Conservation (phyloP, 2,888 invertebrate species). For the Agonopterix alstromeriana region DNA sequence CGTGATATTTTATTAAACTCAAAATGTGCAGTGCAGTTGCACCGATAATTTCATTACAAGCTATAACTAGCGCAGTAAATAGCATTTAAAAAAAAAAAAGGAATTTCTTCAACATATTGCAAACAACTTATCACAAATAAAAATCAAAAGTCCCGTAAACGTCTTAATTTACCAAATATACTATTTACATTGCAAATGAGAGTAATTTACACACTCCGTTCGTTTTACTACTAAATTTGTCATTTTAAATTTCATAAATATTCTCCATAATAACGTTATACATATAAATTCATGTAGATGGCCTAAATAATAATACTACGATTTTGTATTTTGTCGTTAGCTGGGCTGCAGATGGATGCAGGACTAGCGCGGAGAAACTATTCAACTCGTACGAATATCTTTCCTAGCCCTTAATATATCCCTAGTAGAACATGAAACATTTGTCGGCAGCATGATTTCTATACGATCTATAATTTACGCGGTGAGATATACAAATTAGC, state of each 20-base stretch:
- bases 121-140: conserved; percentile 59
- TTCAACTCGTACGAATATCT: conserved; percentile 23
- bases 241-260: conserved; percentile 57
- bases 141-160: conserved; percentile 34
- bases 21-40: conserved; percentile 13
- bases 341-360: conserved; percentile 14
- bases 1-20: conserved; percentile 10
- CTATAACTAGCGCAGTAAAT: conserved; percentile 48
- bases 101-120: conserved; percentile 51
- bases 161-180: conserved; percentile 50
- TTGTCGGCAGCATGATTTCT: conserved; percentile 45
- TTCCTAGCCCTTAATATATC: conserved; percentile 30
- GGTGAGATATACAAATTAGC: conserved; percentile 53
- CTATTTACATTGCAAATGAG: conserved; percentile 71
- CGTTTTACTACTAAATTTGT: conserved; percentile 67
- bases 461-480: conserved; percentile 56
- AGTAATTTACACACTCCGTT: conserved; percentile 55
- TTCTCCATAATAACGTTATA: conserved; percentile 49
- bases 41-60: conserved; percentile 19
- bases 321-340: conserved; percentile 32
- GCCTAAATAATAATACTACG: conserved; percentile 21
- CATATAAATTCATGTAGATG: conserved; percentile 55
- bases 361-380: conserved; percentile 6
- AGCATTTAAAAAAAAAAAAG: conserved; percentile 31
- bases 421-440: conserved; percentile 23